Conservation (phyloP, 2,888 invertebrate species). For the Phorcus lineatus region DNA sequence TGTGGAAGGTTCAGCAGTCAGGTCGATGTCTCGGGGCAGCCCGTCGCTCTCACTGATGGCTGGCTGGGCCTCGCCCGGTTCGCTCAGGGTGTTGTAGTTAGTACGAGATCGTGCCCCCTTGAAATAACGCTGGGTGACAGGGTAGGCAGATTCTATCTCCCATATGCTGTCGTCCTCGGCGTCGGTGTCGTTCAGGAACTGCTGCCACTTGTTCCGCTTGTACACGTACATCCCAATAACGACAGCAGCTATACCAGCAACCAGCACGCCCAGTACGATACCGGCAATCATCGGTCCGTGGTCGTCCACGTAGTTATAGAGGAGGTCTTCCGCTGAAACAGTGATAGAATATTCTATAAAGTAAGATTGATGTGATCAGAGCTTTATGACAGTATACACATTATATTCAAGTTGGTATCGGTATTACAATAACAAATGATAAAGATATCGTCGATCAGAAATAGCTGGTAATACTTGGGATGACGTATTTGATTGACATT, state of each 20-base stretch:
- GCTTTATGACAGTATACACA: no score
- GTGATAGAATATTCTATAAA: no score
- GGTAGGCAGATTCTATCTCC: conserved; percentile 15
- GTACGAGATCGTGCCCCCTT: background rate
- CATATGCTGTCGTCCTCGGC: conserved; percentile 12
- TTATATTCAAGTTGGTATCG: no score
- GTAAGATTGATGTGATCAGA: no score
- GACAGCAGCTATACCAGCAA: background rate
- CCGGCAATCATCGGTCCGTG: conserved; percentile 26
- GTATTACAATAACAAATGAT: no score
- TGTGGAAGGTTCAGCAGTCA: no score
- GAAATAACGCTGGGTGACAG: conserved; percentile 24
- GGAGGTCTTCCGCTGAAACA: background rate
- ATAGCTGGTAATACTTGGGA: no score
- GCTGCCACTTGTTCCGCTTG: conserved; percentile 25
- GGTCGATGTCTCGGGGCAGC: no score
- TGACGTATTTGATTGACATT: no score
- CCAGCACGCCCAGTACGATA: background rate
- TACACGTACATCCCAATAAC: conserved; percentile 14
- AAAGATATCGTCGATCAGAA: no score
- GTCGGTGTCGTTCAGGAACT: conserved; percentile 11
- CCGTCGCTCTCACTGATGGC: no score
- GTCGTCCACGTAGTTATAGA: background rate
- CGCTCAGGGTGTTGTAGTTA: conserved; percentile 20
- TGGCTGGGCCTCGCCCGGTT: no score